These are phyloP conservation scores for Capitulum mitella DNA, from an alignment of 2,888 invertebrate genomes.

Conservation along the genomic window DNA sequence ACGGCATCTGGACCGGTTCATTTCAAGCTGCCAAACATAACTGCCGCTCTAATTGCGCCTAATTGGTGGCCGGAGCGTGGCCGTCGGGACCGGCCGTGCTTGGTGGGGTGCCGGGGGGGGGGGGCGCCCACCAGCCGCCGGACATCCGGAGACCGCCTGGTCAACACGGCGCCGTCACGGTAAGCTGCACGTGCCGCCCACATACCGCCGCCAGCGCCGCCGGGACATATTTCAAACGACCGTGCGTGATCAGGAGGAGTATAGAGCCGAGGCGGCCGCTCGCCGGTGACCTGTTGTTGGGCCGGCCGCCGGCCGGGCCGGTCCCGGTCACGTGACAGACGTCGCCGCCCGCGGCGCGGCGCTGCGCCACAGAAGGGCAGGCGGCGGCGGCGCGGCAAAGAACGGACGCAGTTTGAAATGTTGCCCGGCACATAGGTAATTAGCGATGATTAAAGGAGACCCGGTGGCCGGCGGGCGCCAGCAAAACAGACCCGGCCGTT, in stretches of 20 bases:
- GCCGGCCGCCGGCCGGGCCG: neutral
- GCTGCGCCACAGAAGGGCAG: neutral
- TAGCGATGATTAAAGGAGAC: conserved; percentile 1
- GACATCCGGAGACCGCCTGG: too few relatives aligned
- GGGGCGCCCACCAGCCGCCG: too few relatives aligned
- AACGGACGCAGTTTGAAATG: neutral
- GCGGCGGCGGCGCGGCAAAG: neutral
- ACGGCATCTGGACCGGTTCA: neutral
- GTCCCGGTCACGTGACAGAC: neutral
- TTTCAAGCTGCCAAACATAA: neutral
- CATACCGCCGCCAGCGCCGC: neutral
- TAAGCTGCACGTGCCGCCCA: neutral
- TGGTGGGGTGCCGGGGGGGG: neutral
- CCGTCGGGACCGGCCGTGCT: too few relatives aligned
- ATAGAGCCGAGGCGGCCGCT: neutral
- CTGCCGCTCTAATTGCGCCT: neutral
- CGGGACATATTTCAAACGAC: neutral
- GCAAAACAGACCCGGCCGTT: neutral
- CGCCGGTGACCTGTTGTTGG: neutral
- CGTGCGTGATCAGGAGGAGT: neutral
- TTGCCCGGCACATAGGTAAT: neutral
- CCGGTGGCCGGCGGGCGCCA: neutral
- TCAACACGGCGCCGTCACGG: too few relatives aligned
- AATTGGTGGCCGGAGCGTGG: too few relatives aligned
- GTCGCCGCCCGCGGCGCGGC: neutral